Base-by-base conservation (phyloP, 2,113 vertebrate genomes). In the Connochaetes taurinus region DNA sequence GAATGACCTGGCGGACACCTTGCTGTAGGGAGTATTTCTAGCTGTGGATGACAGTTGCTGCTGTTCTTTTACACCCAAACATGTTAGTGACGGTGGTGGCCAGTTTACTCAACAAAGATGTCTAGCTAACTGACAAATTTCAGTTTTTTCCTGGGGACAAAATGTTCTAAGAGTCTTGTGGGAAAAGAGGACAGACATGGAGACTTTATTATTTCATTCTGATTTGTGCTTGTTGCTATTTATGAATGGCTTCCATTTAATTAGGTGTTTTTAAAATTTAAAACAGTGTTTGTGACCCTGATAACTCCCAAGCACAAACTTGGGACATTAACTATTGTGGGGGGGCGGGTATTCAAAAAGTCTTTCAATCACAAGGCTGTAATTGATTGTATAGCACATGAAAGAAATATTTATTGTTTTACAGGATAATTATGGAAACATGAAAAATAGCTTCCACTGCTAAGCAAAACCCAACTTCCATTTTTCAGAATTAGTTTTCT, bases 361-460 rank as follows among this genome's bases (percentile, higher is more conserved):
- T 60, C 45, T 94, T 96, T 94, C 43, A 74, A n/a, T 91, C 45
- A 43, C 19, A 58, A 94, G 80, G 87, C 45, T 85, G 6, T 83
- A 88, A 96, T 17, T 86, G 87, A 94, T 80, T 87, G n/a, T 74
- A 43, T 8, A 93, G 10, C 23, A 94, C 31, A 45, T 45, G 55
- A 97, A 97, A 95, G 15, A 93, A 96, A 96, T 97, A n/a, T 91
- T 76, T 95, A 94, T 94, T 89, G 64, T 93, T 98, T 97, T 85
- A 45, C 47, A 36, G 60, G 36, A 60, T 71, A 40, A 96, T 92
- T 97, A 96, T 87, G 87, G 90, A 27, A 91, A 16, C 52, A 93
- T 78, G 74, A 81, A 71, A 97, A 97, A 88, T 31, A 55, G 78
- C 17, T 90, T 96, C 60, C 50, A 52, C 58, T 31, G 25, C 25